Percentiles rank a stretch among this genome's conserved stretches.
These are phyloP conservation scores for Chalcosyrphus nemorum DNA, from an alignment of 2,888 invertebrate species.

Conservation along the genomic window DNA sequence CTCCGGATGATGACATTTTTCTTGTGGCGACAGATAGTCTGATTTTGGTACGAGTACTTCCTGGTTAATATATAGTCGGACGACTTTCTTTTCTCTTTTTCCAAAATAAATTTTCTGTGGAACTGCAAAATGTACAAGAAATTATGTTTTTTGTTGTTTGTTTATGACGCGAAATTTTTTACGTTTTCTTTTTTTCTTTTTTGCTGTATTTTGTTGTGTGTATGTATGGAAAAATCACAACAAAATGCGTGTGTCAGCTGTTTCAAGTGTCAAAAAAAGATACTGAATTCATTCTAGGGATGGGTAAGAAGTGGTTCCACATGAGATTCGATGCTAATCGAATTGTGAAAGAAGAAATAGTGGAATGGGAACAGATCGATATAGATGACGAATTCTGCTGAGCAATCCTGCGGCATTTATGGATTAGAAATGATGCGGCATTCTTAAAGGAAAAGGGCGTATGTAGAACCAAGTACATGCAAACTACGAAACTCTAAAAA, in stretches of 20 bases:
- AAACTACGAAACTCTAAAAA: too few relatives aligned
- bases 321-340: too few relatives aligned
- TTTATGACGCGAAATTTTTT: neutral
- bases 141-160: slow-evolving; percentile 14
- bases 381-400: too few relatives aligned
- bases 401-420: too few relatives aligned
- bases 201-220: neutral
- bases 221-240: slow-evolving; percentile 27
- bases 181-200: neutral
- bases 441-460: too few relatives aligned
- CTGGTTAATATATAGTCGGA: neutral
- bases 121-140: neutral
- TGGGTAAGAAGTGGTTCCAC: neutral
- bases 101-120: neutral
- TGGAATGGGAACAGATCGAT: too few relatives aligned
- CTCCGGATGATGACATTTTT: slow-evolving; percentile 62
- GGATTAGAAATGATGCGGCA: too few relatives aligned
- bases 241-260: slow-evolving; percentile 23
- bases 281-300: slow-evolving; percentile 31
- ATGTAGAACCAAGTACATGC: too few relatives aligned
- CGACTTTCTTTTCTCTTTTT: neutral
- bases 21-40: neutral
- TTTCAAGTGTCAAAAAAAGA: neutral
- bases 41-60: neutral
- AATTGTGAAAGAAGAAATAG: too few relatives aligned